Evolutionary conservation across 2,113 vertebrate genomes (phyloP), one percentile per base, ranked within the genome.

Genomic region (Lasiurus borealis): DNA sequence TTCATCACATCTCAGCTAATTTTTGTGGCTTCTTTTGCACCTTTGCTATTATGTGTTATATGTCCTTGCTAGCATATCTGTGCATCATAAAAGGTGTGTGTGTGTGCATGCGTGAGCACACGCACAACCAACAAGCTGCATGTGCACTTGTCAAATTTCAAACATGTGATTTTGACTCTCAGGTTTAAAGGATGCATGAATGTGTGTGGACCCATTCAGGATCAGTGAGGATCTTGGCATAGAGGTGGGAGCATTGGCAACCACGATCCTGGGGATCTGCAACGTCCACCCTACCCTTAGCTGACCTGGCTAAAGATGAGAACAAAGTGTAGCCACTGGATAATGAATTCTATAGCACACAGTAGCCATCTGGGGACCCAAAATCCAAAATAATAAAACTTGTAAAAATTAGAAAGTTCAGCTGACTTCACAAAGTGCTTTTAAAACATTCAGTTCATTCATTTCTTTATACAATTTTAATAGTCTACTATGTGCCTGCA

Each of bases 391-490:
- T 36, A 91, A 25, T 34, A 48, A 12, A 12, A 15, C 34, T 69
- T 59, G 15, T 2, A 75, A 89, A 59, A 9, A 23, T 87, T 23
- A 75, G 62, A 66, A 71, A 71, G 18, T 57, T 50, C 44, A n/a
- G 23, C 23, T 96, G n/a, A 83, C 29, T 87, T 90, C 69, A 48
- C 57, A 84, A 80, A 69, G 50, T 50, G 36, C 64, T 76, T 36
- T 54, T 78, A n/a, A 84, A 64, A 75, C 52, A 40, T 40, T 81
- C 64, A 36, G 23, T 46, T 27, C 23, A 40, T 72, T 82, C 27
- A 34, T 25, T 54, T 21, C 19, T 88, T 86, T 52, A 52, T 50
- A 6, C 57, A 54, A 46, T 9, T 36, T 46, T 29, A 29, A 14
- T 29, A 50, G 3, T 34, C 15, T 69, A 13, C 73, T 36, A 3